Evolutionary conservation across 64 coral and sea anemone genomes (phyloP), one percentile per base, ranked within the genome.

Genomic region (Montipora capricornis): DNA sequence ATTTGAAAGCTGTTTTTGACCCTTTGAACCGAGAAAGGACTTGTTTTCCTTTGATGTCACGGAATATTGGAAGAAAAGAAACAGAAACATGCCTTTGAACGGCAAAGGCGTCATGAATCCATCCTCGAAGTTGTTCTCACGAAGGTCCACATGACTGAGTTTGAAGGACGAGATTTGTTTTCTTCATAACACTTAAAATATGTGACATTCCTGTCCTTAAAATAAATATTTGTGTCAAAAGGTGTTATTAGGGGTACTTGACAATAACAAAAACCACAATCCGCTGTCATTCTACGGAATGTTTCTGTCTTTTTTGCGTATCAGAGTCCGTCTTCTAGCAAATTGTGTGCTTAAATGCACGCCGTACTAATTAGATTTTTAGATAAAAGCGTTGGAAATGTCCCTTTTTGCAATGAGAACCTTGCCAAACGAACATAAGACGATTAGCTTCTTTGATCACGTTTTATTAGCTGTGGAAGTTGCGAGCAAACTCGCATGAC

Each of bases 201-300:
- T 51, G 6, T 71, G 62, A 24, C 82, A 86, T 86, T 86, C 45
- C 46, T 9, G 44, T 86, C 6, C 3, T 71, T 15, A 71, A 86
- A 86, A 68, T 86, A 86, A 71, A 86, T 20, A 73, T 49, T 71
- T 86, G 81, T 46, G 47, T 86, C 46, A 20, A 17, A 70, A 85
- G 82, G 37, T 48, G 82, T 70, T 85, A 85, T 73, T 49, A 86
- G 64, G 64, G 66, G 47, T 24, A 86, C 82, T n/a, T 45, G 64
- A 66, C 8, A 59, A 84, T 86, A 86, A 73, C 37, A 45, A 22
- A 71, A 86, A 73, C 82, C 64, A 45, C 64, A 71, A 50, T 8
- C 24, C 49, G 47, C 13, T 49, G 9, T 19, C 76, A 78, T 49
- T 49, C 47, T 49, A 5, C 6, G 44, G 17, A 19, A 19, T 47